Percentiles rank a stretch among this genome's conserved stretches.
Evolutionary conservation across 2,797 vertebrate genomes (phyloP).

Genomic region (Galagoides demidoff): DNA sequence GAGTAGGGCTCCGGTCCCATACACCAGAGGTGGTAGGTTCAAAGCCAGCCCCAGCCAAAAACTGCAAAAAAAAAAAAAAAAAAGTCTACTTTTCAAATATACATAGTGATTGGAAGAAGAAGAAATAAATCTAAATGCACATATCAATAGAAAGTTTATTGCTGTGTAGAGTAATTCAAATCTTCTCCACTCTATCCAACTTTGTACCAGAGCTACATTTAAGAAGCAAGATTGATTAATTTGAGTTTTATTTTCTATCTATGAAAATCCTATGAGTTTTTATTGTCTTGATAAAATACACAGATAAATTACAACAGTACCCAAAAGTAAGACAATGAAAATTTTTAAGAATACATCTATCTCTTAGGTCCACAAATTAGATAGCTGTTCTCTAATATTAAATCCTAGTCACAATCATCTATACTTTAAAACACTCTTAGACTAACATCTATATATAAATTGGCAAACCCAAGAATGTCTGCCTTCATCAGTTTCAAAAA

Average conservation of each 20-base stretch:
- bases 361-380: background rate
- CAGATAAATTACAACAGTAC: background rate
- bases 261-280: background rate
- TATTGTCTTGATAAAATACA: constrained; percentile 12
- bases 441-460: background rate
- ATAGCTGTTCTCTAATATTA: background rate
- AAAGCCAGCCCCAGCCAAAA: no score
- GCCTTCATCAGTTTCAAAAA: constrained; percentile 48
- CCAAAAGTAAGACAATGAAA: constrained; percentile 4
- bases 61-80: no score
- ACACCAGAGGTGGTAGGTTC: no score
- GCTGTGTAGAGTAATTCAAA: background rate
- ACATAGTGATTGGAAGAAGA: background rate
- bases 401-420: background rate
- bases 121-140: background rate
- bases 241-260: constrained; percentile 42
- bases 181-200: background rate
- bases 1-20: no score
- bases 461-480: background rate
- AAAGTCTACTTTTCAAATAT: constrained; percentile 1
- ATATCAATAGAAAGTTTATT: background rate
- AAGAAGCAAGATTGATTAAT: background rate
- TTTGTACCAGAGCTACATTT: background rate
- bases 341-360: background rate
- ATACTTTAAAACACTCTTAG: constrained; percentile 23